A percentile compares a stretch with the other conserved stretches of the same genome.
Conservation (phyloP, 2,797 vertebrate species). For the Otolemur crassicaudatus region DNA sequence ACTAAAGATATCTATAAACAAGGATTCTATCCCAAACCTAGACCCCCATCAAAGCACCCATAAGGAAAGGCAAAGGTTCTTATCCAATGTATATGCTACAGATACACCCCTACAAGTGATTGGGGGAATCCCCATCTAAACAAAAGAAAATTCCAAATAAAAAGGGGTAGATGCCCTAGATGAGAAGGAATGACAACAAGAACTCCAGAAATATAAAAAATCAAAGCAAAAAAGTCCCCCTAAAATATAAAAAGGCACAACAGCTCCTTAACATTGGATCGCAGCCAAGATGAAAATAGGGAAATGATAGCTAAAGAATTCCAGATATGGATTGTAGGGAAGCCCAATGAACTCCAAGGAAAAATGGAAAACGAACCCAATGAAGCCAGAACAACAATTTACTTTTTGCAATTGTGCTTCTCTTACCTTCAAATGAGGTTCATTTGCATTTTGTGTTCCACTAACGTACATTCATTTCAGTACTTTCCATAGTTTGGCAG, state of each 20-base stretch:
- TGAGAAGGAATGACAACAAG: neutral
- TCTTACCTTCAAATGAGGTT: slow-evolving; percentile 6
- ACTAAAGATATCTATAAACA: neutral
- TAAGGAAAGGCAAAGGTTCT: neutral
- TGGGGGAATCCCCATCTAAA: neutral
- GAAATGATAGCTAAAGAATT: neutral
- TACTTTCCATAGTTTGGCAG: neutral
- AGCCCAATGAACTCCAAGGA: neutral
- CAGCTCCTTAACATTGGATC: neutral
- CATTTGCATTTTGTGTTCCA: slow-evolving; percentile 43
- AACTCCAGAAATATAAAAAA: neutral
- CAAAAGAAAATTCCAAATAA: neutral
- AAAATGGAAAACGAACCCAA: neutral
- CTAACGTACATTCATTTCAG: slow-evolving; percentile 11
- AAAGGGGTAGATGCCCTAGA: neutral
- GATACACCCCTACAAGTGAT: neutral
- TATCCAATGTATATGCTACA: neutral
- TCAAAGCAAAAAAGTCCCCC: neutral
- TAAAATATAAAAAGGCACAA: neutral
- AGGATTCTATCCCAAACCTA: neutral
- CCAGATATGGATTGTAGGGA: neutral
- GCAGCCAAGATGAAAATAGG: neutral
- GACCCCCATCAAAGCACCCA: neutral
- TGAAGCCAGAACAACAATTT: neutral
- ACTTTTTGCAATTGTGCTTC: slow-evolving; percentile 4